Evolutionary conservation across 2,888 invertebrate genomes (phyloP), one percentile per base, ranked within the genome.

Genomic region (Limnephilus rhombicus): DNA sequence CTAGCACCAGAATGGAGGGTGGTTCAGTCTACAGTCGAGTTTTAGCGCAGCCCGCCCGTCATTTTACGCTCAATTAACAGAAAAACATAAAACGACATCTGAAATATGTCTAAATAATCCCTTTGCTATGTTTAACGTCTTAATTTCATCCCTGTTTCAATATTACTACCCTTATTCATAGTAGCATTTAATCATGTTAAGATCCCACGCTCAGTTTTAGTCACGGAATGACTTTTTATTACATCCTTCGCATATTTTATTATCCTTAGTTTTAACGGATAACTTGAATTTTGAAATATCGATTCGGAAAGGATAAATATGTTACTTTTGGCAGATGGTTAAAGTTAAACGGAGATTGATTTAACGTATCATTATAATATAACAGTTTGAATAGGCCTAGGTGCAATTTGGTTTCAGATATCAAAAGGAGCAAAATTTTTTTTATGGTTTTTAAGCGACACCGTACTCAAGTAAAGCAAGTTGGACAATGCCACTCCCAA

Each of bases 51-150:
- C 68, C 68, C 53, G n/a, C 81, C 80, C 45, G 90, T 90, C 90
- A 91, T 91, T 91, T 89, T 89, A 91, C 89, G 91, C 88, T 15
- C 89, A 91, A 91, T 91, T 91, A 91, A 88, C 87, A 12, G n/a
- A 68, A 31, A 85, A 87, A 80, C 41, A 87, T 91, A 53, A 87
- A 86, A 80, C 87, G 86, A 91, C 87, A 18, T 87, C 34, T 91
- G 53, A 81, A 87, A 91, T 87, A 87, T 91, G 49, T 80, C 12
- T 29, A 45, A 80, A 31, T 91, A 91, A 91, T 89, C 91, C 91
- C 91, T 41, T 53, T 41, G 37, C 45, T 34, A 83, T 87, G 82
- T 88, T 82, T 49, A 34, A 68, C 83, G 91, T 89, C 91, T 91
- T 83, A 86, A 91, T 83, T 89, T 85, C 85, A 91, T 91, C 88